Base-by-base conservation (phyloP, 1,140 invertebrate genomes). In the Lepeophtheirus salmonis region DNA sequence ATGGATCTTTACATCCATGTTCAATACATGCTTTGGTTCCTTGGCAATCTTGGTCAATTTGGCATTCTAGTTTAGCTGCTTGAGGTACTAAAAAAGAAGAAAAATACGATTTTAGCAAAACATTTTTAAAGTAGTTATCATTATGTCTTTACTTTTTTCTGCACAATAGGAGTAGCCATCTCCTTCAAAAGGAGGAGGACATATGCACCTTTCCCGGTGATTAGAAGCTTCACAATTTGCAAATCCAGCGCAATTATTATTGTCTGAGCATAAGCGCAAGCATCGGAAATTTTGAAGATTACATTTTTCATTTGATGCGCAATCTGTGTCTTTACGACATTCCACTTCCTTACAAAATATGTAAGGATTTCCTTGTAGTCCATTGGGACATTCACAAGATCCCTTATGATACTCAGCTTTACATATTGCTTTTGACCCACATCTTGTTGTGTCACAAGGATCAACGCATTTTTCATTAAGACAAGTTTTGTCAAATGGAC, bases 261-360 rank as follows among this genome's bases (percentile, higher is more conserved):
- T n/a, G 1, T 75, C 72, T 65, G 84, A 86, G 61, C 80, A 78
- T 63, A 79, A 76, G 0, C 82, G 80, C 64, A 79, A 82, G 70
- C 88, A 92, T 70, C 89, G 83, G 6, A 86, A 81, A 67, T 88
- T 88, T 10, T 51, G 70, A 49, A 84, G 85, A 67, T 88, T 90
- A n/a, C 78, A 80, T 65, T 83, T 80, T 62, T 80, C 78, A 25
- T 41, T 2, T 17, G n/a, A 14, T 24, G 55, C 23, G 26, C 55
- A 57, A 17, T 57, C 25, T 3, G 23, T 12, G 26, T 57, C 22
- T 17, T 25, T 30, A 23, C 26, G 22, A 21, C 55, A 57, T 26
- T 41, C 55, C 2, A 41, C 55, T 30, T 57, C 55, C 16, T 24
- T 26, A n/a, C 55, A 57, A 26, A 18, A 17, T 12, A 57, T 16